phyloP scores from a whole-genome alignment of 2,888 invertebrate genomes.

The Scaptomyza reducta region DNA sequence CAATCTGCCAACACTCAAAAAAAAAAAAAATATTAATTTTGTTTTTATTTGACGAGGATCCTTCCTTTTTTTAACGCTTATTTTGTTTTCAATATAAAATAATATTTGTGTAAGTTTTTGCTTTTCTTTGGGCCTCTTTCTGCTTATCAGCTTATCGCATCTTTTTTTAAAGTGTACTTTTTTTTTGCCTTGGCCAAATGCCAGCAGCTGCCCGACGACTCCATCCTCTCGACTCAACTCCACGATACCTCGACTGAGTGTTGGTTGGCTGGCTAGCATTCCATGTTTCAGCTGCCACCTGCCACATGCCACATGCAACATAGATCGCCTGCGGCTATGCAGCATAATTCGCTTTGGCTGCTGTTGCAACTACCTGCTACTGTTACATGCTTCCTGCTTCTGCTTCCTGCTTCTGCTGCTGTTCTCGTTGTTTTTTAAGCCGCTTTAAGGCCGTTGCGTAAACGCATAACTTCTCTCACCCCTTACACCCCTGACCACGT shows the following conservation, averaged over 20 bases:
- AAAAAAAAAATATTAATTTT: neutral
- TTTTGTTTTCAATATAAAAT: no score
- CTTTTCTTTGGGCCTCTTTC: no score
- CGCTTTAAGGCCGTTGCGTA: conserved; percentile 56
- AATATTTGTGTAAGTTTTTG: no score
- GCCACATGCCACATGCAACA: conserved; percentile 25
- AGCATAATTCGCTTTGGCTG: conserved; percentile 59
- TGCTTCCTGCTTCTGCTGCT: conserved; percentile 28
- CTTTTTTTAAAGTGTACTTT: neutral
- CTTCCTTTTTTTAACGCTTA: no score
- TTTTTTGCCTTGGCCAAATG: conserved; percentile 41
- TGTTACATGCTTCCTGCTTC: neutral
- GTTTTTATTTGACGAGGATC: no score
- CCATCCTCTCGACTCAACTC: neutral
- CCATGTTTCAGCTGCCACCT: neutral
- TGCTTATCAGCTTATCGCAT: no score
- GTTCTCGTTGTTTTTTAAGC: conserved; percentile 51
- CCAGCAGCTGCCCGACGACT: conserved; percentile 32
- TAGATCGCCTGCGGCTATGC: conserved; percentile 47
- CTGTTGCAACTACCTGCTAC: conserved; percentile 15
- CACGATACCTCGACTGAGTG: neutral
- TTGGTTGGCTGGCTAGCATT: conserved; percentile 29
- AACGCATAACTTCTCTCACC: conserved; percentile 36
- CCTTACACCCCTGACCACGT: neutral
- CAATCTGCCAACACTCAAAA: conserved; percentile 39